Conservation (phyloP, 2,797 vertebrate genomes). For the Antrozous pallidus region DNA sequence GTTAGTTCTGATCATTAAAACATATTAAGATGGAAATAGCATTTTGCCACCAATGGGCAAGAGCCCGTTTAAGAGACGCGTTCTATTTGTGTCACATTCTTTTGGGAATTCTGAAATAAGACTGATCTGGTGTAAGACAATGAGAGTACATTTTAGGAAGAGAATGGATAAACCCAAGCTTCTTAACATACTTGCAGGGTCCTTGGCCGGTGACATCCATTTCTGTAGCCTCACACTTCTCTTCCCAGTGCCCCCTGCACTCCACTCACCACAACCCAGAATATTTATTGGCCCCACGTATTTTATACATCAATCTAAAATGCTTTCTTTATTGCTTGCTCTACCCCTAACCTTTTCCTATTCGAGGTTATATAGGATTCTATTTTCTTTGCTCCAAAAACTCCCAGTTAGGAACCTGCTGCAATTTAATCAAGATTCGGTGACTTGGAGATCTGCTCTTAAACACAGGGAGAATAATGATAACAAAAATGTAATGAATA, state of each 20-base stretch:
- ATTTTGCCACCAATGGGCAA: not conserved
- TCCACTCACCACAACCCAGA: not conserved
- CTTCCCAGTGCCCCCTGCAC: not conserved
- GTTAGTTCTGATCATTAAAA: not conserved
- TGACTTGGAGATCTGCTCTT: not conserved
- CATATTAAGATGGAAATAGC: not conserved
- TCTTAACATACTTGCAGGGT: not conserved
- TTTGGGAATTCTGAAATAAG: not conserved
- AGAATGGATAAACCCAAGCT: not conserved
- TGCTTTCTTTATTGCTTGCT: not conserved
- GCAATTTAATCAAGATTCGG: not conserved
- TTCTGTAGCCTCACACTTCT: not conserved
- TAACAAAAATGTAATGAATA: not conserved
- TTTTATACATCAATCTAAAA: not conserved
- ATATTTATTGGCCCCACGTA: too few species aligned
- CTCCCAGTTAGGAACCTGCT: not conserved
- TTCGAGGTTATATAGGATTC: not conserved
- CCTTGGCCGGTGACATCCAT: not conserved
- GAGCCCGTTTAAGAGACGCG: not conserved
- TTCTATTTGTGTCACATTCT: not conserved
- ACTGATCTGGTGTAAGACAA: not conserved
- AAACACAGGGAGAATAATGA: not conserved
- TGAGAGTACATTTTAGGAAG: not conserved
- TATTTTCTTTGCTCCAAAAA: not conserved
- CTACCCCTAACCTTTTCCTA: not conserved